These are phyloP conservation scores for Semnornis frantzii DNA, from an alignment of 2,113 vertebrate species.

Conservation along the genomic window DNA sequence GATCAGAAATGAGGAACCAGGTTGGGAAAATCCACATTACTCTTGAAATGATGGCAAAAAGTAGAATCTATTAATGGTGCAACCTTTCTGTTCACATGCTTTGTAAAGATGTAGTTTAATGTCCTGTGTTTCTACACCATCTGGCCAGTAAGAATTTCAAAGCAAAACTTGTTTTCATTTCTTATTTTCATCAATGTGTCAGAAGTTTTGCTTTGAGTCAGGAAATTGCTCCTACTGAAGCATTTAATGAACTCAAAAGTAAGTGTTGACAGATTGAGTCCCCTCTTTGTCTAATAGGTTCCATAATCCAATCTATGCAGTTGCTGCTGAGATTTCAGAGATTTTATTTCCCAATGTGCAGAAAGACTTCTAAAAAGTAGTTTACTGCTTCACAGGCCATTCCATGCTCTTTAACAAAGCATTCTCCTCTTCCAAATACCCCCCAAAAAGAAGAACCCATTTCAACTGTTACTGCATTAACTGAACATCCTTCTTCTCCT, in stretches of 20 bases:
- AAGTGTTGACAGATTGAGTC: background rate
- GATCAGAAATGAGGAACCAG: background rate
- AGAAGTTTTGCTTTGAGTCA: constrained; percentile 15
- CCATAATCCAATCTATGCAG: background rate
- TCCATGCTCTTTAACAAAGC: background rate
- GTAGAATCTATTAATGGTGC: constrained; percentile 18
- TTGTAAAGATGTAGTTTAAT: too few species aligned
- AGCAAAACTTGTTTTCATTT: background rate
- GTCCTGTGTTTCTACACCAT: background rate
- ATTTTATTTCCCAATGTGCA: background rate
- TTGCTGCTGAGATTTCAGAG: background rate
- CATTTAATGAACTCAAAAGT: background rate
- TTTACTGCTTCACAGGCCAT: background rate
- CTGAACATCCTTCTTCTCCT: background rate
- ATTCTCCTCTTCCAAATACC: background rate
- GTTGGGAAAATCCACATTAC: constrained; percentile 30
- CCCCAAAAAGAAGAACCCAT: background rate
- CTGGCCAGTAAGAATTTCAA: background rate
- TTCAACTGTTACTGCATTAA: background rate
- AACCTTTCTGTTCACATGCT: constrained; percentile 18
- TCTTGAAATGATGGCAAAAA: background rate
- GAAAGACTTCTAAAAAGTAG: background rate
- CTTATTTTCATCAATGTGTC: background rate
- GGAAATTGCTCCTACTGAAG: too few species aligned
- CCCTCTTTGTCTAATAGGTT: background rate